These are phyloP conservation scores for Rhopilema esculentum DNA, from an alignment of 30 jellyfish, hydroid and myxozoan genomes.

Conservation along the genomic window DNA sequence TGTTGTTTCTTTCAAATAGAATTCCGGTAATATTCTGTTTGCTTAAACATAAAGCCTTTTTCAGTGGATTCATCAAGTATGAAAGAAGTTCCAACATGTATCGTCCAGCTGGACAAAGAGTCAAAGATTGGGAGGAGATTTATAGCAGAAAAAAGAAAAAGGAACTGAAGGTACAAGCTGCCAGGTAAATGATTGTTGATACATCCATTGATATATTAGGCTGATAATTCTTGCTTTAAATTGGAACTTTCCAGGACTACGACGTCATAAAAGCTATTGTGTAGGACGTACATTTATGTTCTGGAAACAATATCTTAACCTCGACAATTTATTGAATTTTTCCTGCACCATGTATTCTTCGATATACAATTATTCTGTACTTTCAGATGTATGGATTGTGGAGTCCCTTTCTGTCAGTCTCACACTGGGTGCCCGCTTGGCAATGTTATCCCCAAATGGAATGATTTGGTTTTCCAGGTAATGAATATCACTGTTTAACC, in stretches of 20 bases:
- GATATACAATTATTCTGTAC: no score
- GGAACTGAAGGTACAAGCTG: slow-evolving; percentile 82
- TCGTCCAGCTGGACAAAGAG: slow-evolving; percentile 78
- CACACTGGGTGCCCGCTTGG: slow-evolving; percentile 94
- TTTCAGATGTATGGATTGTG: slow-evolving; percentile 91
- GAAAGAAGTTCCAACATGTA: slow-evolving; percentile 70
- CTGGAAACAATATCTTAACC: no score
- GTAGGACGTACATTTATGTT: no score
- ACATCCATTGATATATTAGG: no score
- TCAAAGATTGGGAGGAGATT: slow-evolving; percentile 83
- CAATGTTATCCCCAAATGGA: slow-evolving; percentile 85
- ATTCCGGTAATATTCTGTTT: no score
- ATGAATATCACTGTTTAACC: not conserved
- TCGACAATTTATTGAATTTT: no score
- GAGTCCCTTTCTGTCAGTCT: slow-evolving; percentile 91
- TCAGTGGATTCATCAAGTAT: slow-evolving; percentile 79
- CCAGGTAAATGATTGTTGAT: slow-evolving; percentile 50
- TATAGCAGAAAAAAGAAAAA: slow-evolving; percentile 60
- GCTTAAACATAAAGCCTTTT: no score
- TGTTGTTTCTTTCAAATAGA: no score
- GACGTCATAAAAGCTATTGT: no score
- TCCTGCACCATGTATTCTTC: no score
- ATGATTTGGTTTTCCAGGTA: slow-evolving; percentile 86
- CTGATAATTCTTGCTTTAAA: no score
- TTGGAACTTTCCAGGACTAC: no score